These are phyloP conservation scores for Netelia inedita DNA, from an alignment of 2,888 invertebrate genomes.

Conservation along the genomic window DNA sequence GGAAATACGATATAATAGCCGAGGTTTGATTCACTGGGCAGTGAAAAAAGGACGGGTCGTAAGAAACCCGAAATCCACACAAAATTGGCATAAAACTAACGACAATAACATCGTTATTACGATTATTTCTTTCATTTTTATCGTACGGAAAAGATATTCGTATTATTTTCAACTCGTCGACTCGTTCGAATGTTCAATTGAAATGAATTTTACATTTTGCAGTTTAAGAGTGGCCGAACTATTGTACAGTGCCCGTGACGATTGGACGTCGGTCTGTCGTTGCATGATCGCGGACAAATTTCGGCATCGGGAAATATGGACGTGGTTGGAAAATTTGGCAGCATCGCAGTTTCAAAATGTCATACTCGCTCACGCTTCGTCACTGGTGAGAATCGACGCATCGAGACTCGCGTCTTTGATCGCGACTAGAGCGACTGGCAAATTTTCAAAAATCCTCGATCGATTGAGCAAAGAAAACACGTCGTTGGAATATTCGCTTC, in stretches of 20 bases:
- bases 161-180: neutral
- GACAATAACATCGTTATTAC: no score
- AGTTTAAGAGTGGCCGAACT: constrained; percentile 82
- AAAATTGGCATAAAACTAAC: no score
- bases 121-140: no score
- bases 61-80: no score
- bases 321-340: constrained; percentile 80
- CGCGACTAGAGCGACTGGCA: constrained; percentile 80
- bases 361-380: constrained; percentile 73
- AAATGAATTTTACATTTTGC: constrained; percentile 60
- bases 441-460: constrained; percentile 80
- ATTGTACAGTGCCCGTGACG: constrained; percentile 81
- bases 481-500: constrained; percentile 76
- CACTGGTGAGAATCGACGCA: constrained; percentile 78
- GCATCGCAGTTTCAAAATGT: constrained; percentile 77
- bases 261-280: constrained; percentile 82
- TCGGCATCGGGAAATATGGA: constrained; percentile 81
- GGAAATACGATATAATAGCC: neutral
- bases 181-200: no score
- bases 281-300: constrained; percentile 80
- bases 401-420: constrained; percentile 78
- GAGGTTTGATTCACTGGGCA: no score
- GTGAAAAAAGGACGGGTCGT: no score
- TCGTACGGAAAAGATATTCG: neutral
- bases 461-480: constrained; percentile 78